Conservation (phyloP, 2,888 invertebrate species). For the Agriopis marginaria region DNA sequence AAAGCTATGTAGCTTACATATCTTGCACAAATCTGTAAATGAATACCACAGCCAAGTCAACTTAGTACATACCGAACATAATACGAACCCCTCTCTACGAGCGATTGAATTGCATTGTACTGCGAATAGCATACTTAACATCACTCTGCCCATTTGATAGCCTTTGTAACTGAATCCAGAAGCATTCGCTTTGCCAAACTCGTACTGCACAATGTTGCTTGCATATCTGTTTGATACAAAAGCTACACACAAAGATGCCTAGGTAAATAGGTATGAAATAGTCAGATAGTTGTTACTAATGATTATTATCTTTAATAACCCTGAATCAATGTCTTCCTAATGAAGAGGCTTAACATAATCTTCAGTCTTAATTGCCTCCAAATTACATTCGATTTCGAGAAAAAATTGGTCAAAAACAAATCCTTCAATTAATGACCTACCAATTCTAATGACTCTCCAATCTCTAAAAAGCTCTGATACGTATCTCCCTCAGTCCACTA, state of each 20-base stretch:
- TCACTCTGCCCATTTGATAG: slow-evolving; percentile 14
- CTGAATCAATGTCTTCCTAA: slow-evolving; percentile 7
- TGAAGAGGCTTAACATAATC: slow-evolving; percentile 11
- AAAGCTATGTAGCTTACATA: neutral
- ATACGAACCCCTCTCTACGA: neutral
- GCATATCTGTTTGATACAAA: slow-evolving; percentile 1
- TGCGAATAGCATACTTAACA: slow-evolving; percentile 5
- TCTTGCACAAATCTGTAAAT: neutral
- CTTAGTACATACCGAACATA: neutral
- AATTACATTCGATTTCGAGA: slow-evolving; percentile 12
- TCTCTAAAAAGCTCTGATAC: slow-evolving; percentile 29
- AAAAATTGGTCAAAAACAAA: slow-evolving; percentile 19
- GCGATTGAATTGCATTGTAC: slow-evolving; percentile 15
- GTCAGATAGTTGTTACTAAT: too few relatives aligned
- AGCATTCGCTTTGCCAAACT: slow-evolving; percentile 11
- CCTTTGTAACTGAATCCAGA: slow-evolving; percentile 20
- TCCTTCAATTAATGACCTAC: slow-evolving; percentile 22
- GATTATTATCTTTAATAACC: too few relatives aligned
- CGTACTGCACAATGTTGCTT: neutral
- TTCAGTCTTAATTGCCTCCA: slow-evolving; percentile 9
- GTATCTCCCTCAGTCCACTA: slow-evolving; percentile 28
- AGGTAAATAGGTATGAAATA: neutral
- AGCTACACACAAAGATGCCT: neutral
- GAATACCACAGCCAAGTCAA: neutral
- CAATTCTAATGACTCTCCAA: slow-evolving; percentile 27